Evolutionary conservation across 2,113 vertebrate genomes (phyloP).

Genomic region (Chaetodon trifascialis): DNA sequence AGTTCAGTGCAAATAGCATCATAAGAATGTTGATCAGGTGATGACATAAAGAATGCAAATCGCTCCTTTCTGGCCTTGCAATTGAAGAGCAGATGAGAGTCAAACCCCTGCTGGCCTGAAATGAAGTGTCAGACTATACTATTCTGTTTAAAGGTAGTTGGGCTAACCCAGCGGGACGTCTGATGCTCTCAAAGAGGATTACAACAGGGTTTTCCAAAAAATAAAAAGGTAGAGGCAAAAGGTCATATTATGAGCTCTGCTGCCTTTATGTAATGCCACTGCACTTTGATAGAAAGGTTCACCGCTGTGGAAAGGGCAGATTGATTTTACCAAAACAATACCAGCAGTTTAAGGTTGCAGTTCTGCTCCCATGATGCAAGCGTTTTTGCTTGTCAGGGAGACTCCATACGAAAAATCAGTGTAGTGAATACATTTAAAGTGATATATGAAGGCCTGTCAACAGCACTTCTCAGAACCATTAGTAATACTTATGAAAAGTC

Average conservation of each 20-base stretch:
- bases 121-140: background rate
- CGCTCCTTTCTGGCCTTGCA: background rate
- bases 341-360: background rate
- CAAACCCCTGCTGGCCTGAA: background rate
- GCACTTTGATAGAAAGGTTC: slow-evolving; percentile 1
- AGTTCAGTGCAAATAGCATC: background rate
- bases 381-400: background rate
- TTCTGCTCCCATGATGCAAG: background rate
- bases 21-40: background rate
- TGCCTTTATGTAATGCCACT: slow-evolving; percentile 18
- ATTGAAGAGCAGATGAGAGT: background rate
- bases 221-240: slow-evolving; percentile 18
- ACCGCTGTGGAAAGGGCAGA: slow-evolving; percentile 1
- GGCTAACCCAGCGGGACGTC: background rate
- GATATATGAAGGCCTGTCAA: background rate
- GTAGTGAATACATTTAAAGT: background rate
- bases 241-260: slow-evolving; percentile 3
- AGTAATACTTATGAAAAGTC: background rate
- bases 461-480: background rate
- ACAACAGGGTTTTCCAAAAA: slow-evolving; percentile 13
- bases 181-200: slow-evolving; percentile 30
- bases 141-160: background rate
- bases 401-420: too few species aligned
- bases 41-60: background rate
- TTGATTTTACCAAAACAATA: background rate